Evolutionary conservation across 2,888 invertebrate genomes (phyloP).

Genomic region (Hirtodrosophila duncani): DNA sequence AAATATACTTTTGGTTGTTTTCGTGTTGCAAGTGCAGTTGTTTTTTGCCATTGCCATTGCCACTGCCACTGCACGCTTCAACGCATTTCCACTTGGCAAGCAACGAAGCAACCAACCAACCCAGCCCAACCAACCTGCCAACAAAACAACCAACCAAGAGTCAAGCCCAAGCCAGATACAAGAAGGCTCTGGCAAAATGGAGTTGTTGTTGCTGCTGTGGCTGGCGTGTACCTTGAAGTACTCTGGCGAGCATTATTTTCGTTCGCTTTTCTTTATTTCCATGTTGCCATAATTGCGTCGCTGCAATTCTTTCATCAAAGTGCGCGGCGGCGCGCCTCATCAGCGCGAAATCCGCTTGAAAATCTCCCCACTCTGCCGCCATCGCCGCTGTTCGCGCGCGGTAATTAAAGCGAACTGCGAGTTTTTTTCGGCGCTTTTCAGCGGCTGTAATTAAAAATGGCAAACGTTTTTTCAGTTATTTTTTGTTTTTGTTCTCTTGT

Average conservation of each 20-base stretch:
- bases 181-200: constrained; percentile 44
- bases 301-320: constrained; percentile 67
- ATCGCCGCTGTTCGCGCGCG: constrained; percentile 36
- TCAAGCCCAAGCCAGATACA: constrained; percentile 48
- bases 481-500: constrained; percentile 26
- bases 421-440: constrained; percentile 65
- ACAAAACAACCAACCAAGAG: constrained; percentile 31
- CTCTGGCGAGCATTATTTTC: constrained; percentile 53
- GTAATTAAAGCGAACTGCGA: constrained; percentile 65
- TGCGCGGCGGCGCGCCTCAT: constrained; percentile 70
- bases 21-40: constrained; percentile 36
- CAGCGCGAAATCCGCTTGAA: constrained; percentile 43
- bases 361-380: background rate
- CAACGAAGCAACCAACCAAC: constrained; percentile 25
- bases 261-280: constrained; percentile 61
- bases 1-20: constrained; percentile 16
- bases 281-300: constrained; percentile 65
- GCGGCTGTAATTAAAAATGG: constrained; percentile 70
- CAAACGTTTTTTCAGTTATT: constrained; percentile 42
- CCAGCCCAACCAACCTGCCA: constrained; percentile 4
- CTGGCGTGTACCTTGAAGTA: constrained; percentile 61
- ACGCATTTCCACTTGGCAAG: constrained; percentile 70
- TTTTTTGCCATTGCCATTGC: constrained; percentile 16
- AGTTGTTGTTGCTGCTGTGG: constrained; percentile 30
- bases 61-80: constrained; percentile 50